phyloP scores from a whole-genome alignment of 2,113 vertebrate genomes.

The Tupaia tana region DNA sequence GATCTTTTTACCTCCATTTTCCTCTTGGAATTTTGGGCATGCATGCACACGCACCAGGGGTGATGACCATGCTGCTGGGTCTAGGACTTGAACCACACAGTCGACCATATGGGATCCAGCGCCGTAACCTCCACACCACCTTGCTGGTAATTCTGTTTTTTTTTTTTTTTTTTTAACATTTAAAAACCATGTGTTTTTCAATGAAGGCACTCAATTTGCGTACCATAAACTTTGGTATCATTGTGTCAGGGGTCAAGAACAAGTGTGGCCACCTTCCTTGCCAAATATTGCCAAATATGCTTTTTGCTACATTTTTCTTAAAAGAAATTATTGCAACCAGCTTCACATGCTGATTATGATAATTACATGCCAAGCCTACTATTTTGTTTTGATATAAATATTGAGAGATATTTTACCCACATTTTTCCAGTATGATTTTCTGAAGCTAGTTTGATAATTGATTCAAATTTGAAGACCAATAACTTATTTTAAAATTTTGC shows the following conservation, averaged over 20 bases:
- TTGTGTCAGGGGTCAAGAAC: background rate
- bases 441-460: background rate
- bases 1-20: no score
- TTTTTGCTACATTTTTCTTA: background rate
- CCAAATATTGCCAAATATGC: background rate
- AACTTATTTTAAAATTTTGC: background rate
- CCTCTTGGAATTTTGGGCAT: no score
- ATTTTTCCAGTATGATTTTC: constrained; percentile 21
- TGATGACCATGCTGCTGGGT: no score
- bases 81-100: no score
- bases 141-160: background rate
- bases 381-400: constrained; percentile 48
- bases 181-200: background rate
- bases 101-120: no score
- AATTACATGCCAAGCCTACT: background rate
- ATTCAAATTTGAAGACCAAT: constrained; percentile 21
- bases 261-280: background rate
- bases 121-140: no score
- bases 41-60: no score
- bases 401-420: background rate
- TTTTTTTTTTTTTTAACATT: background rate
- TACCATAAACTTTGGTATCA: background rate
- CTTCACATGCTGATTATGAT: background rate
- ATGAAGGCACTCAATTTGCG: background rate
- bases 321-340: background rate